phyloP scores from a whole-genome alignment of 2,113 vertebrate genomes.

The Petroica traversi region DNA sequence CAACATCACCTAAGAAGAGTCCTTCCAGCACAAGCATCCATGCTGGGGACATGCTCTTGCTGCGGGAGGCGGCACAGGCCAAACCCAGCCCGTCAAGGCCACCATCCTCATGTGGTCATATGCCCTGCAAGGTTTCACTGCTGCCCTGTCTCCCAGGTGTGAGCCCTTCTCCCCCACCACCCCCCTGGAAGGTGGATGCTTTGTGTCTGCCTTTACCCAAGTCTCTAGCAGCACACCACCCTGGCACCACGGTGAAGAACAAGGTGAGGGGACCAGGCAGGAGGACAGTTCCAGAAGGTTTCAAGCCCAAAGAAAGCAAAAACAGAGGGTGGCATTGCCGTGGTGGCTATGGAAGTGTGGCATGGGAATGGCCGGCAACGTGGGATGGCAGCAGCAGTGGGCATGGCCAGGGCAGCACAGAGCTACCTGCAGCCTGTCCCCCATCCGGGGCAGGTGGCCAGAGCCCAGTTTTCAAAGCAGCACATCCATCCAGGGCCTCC shows the following conservation, averaged over 20 bases:
- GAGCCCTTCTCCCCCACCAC: not conserved
- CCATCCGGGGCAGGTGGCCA: not conserved
- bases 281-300: not conserved
- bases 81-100: not conserved
- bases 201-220: not conserved
- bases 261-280: not conserved
- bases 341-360: not conserved
- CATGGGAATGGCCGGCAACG: not conserved
- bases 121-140: not conserved
- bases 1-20: not conserved
- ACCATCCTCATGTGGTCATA: not conserved
- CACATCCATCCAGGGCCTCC: not conserved
- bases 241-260: not conserved
- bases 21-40: not conserved
- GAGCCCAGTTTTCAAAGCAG: not conserved
- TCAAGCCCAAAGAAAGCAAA: not conserved
- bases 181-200: not conserved
- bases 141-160: fast-evolving
- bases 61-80: not conserved
- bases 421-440: not conserved
- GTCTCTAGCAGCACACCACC: not conserved
- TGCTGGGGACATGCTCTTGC: fast-evolving
- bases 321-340: not conserved
- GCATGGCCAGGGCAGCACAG: not conserved
- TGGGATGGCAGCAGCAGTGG: not conserved